Percentiles rank a stretch among this genome's conserved stretches.
Evolutionary conservation across 2,113 vertebrate species (phyloP).

Genomic region (Stigmatopora nigra): DNA sequence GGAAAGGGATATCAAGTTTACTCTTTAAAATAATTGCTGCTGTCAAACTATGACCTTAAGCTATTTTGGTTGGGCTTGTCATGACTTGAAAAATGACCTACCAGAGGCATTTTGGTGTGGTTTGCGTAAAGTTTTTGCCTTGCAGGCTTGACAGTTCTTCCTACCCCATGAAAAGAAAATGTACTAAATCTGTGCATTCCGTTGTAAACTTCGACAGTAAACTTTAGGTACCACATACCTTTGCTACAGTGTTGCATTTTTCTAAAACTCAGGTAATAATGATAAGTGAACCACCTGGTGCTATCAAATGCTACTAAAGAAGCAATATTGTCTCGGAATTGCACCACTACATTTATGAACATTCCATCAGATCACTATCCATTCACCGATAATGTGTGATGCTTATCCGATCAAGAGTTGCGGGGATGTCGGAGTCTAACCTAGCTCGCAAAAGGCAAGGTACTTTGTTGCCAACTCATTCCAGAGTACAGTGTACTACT

Average conservation of each 20-base stretch:
- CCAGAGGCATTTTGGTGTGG: conserved; percentile 18
- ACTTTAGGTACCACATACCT: neutral
- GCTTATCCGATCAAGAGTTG: too few relatives aligned
- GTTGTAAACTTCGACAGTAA: neutral
- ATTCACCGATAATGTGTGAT: too few relatives aligned
- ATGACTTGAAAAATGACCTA: conserved; percentile 36
- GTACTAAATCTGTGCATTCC: neutral
- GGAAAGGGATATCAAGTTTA: neutral
- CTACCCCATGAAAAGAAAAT: neutral
- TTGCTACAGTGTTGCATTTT: neutral
- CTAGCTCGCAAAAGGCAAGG: too few relatives aligned
- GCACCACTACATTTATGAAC: neutral
- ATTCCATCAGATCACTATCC: too few relatives aligned
- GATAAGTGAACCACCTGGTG: neutral
- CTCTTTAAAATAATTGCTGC: neutral
- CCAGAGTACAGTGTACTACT: neutral
- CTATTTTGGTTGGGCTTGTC: conserved; percentile 26
- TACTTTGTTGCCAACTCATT: too few relatives aligned
- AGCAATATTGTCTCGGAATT: neutral
- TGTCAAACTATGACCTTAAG: conserved; percentile 4
- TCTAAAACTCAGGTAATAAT: neutral
- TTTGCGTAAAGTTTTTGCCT: conserved; percentile 1
- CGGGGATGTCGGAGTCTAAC: too few relatives aligned
- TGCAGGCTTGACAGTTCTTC: neutral
- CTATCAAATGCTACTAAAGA: neutral